Evolutionary conservation across 2,113 vertebrate genomes (phyloP).

Genomic region (Psittacus erithacus): DNA sequence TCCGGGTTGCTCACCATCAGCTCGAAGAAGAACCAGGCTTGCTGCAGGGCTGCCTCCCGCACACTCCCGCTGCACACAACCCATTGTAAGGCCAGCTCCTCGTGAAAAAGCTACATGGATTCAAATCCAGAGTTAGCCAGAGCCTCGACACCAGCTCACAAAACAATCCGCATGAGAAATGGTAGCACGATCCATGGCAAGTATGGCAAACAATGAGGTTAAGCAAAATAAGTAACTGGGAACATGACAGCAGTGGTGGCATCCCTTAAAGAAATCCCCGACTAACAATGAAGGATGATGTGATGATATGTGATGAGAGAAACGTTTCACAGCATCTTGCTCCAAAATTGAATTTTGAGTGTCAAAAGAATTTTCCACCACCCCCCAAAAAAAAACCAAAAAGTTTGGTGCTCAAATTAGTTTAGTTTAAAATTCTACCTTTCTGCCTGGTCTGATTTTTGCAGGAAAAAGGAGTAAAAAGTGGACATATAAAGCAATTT

Average conservation of each 20-base stretch:
- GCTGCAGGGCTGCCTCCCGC: slow-evolving; percentile 94
- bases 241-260: slow-evolving; percentile 58
- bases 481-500: slow-evolving; percentile 62
- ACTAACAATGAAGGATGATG: slow-evolving; percentile 60
- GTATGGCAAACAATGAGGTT: slow-evolving; percentile 62
- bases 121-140: slow-evolving; percentile 49
- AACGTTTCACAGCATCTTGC: slow-evolving; percentile 62
- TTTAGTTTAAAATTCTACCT: slow-evolving; percentile 66
- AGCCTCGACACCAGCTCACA: background rate
- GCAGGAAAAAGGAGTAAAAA: slow-evolving; percentile 68
- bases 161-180: slow-evolving; percentile 35
- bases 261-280: slow-evolving; percentile 75
- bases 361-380: slow-evolving; percentile 5
- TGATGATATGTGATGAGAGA: slow-evolving; percentile 45
- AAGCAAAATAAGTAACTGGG: slow-evolving; percentile 62
- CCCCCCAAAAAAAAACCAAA: background rate
- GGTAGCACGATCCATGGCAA: slow-evolving; percentile 22
- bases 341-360: slow-evolving; percentile 62
- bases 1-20: slow-evolving; percentile 88
- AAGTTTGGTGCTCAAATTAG: slow-evolving; percentile 47
- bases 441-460: slow-evolving; percentile 65
- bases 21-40: slow-evolving; percentile 99
- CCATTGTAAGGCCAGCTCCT: slow-evolving; percentile 98
- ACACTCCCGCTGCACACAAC: slow-evolving; percentile 97
- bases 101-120: slow-evolving; percentile 90